Evolutionary conservation across 1,140 invertebrate genomes (phyloP), one percentile per base, ranked within the genome.

Genomic region (Tetragonula clypearis): DNA sequence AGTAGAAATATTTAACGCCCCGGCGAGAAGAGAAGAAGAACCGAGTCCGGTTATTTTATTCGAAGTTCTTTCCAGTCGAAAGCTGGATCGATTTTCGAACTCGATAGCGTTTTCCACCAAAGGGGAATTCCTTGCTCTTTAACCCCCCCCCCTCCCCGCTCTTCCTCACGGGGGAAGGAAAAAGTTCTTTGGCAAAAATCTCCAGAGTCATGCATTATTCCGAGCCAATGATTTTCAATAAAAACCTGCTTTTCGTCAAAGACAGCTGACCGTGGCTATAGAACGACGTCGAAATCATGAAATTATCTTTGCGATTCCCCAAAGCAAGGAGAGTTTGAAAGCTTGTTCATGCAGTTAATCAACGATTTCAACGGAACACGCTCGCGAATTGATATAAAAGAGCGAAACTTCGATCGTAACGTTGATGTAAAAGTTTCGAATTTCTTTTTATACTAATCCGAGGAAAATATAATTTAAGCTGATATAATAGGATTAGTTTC

Each of bases 201-300:
- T 49, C 75, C 75, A 77, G 75, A 77, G 75, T 77, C 58, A 49
- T 77, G 58, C 75, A 77, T 77, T 77, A 77, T 77, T 77, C 75
- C 75, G 58, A 77, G 75, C 58, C 75, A 62, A 58, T 62, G 75
- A 58, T 58, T 77, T 77, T 77, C 58, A 62, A 62, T 77, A 77
- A 77, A 77, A 77, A 77, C 58, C 75, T 35, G 56, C 49, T 77
- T 77, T 77, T 77, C 75, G 62, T 77, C 75, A 77, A 77, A 77
- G 58, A 49, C 23, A n/a, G n/a, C 75, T 30, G 30, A 30, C 56
- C 5, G 53, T n/a, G 74, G 23, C 56, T 35, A 21, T 77, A n/a
- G 49, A 77, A 62, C 58, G 58, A 62, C 58, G 62, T n/a, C 35
- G 75, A 77, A 30, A 62, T 77, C 58, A 49, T 21, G 41, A 30